Percentiles rank a stretch among this genome's conserved stretches.
Evolutionary conservation across 2,888 invertebrate species (phyloP).

Genomic region (Eueremaeus valkanovi): DNA sequence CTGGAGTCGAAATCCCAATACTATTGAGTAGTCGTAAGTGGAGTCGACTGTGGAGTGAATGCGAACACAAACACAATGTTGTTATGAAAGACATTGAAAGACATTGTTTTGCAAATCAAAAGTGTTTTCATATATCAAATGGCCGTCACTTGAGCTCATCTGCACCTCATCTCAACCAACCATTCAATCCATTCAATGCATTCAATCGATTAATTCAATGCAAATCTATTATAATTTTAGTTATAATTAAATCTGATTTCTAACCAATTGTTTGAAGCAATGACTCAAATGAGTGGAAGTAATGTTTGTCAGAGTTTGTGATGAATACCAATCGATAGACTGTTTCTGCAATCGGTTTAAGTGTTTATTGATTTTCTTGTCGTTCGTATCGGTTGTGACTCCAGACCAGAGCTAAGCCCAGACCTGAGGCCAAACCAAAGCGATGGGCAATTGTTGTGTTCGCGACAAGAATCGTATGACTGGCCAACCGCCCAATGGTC

Average conservation of each 20-base stretch:
- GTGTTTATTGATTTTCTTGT: too few species aligned
- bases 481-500: conserved; percentile 14
- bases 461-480: background rate
- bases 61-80: background rate
- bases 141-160: conserved; percentile 32
- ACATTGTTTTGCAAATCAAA: conserved; percentile 19
- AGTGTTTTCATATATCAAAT: background rate
- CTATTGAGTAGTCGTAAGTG: too few species aligned
- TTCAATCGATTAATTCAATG: too few species aligned
- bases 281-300: background rate
- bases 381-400: too few species aligned
- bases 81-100: background rate
- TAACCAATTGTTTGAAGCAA: background rate
- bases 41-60: background rate
- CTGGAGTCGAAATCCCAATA: too few species aligned
- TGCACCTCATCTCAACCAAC: too few species aligned
- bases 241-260: too few species aligned
- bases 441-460: conserved; percentile 40
- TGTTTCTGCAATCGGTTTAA: too few species aligned
- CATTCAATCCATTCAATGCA: too few species aligned
- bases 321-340: too few species aligned
- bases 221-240: too few species aligned
- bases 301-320: too few species aligned
- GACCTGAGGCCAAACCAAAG: background rate
- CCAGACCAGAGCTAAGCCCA: background rate